A percentile compares a stretch with the other conserved stretches of the same genome.
phyloP scores from a whole-genome alignment of 2,113 vertebrate genomes.

The Myotis brandtii region DNA sequence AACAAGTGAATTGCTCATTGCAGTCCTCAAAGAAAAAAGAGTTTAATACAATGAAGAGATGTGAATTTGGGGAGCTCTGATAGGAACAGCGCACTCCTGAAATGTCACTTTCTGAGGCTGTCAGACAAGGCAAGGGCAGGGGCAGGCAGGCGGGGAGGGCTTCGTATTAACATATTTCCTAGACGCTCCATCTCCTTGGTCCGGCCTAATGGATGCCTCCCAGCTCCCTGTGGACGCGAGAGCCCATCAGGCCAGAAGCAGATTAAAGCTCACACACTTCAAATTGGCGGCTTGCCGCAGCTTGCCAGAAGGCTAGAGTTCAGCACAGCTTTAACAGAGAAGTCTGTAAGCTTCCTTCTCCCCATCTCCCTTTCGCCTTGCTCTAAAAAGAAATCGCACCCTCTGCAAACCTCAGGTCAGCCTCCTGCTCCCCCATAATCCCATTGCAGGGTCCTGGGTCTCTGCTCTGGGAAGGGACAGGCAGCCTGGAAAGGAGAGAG shows the following conservation, averaged over 20 bases:
- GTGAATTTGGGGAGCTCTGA: conserved; percentile 5
- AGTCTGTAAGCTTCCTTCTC: neutral
- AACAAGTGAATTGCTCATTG: neutral
- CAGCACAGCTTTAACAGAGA: conserved; percentile 41
- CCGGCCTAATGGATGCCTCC: conserved; percentile 14
- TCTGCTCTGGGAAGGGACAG: conserved; percentile 7
- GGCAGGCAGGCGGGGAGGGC: neutral
- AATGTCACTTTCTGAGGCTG: conserved; percentile 32
- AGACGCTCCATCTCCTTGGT: conserved; percentile 67
- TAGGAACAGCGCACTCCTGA: neutral
- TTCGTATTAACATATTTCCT: conserved; percentile 72
- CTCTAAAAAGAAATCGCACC: neutral
- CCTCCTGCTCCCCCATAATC: neutral
- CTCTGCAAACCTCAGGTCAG: neutral
- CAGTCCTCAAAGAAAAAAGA: neutral
- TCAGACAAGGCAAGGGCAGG: neutral
- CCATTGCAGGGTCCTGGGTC: neutral
- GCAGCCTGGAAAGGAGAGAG: neutral
- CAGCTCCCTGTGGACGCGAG: conserved; percentile 52
- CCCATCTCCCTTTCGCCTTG: neutral
- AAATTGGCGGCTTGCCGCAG: conserved; percentile 58
- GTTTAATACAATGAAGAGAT: neutral
- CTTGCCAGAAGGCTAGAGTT: conserved; percentile 71
- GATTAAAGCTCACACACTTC: conserved; percentile 76
- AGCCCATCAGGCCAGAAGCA: conserved; percentile 63